Conservation (phyloP, 2,113 vertebrate genomes). For the Hippocampus comes region DNA sequence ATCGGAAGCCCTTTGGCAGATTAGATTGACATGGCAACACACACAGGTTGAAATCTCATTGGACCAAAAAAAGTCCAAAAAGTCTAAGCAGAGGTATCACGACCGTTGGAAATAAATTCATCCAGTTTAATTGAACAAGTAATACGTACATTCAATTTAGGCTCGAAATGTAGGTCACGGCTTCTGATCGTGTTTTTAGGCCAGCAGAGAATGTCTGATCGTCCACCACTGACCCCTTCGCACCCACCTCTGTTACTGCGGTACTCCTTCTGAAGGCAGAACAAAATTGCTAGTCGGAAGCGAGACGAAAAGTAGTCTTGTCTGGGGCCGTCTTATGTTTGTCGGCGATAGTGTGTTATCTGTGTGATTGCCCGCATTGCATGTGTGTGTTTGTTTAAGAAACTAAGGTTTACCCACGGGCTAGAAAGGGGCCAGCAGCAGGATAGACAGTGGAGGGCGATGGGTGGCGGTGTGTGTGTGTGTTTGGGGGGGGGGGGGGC, state of each 20-base stretch:
- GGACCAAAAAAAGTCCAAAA: too few relatives aligned
- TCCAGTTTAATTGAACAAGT: neutral
- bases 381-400: constrained; percentile 6
- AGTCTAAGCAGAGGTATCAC: too few relatives aligned
- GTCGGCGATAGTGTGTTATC: constrained; percentile 24
- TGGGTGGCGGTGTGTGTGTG: constrained; percentile 23
- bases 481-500: constrained; percentile 17
- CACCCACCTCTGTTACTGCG: neutral
- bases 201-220: neutral
- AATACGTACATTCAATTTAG: neutral
- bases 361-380: constrained; percentile 6
- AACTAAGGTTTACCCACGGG: constrained; percentile 4
- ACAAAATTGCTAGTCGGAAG: neutral
- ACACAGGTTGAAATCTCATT: too few relatives aligned
- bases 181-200: neutral
- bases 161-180: neutral
- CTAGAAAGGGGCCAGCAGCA: constrained; percentile 49
- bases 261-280: neutral
- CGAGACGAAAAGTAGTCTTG: neutral
- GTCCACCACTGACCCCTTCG: neutral
- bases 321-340: constrained; percentile 18
- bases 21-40: too few relatives aligned
- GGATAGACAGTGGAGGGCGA: constrained; percentile 16
- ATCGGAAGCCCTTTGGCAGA: too few relatives aligned
- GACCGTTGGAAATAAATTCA: neutral